Base-by-base conservation (phyloP, 2,113 vertebrate genomes). In the Eolophus roseicapilla region DNA sequence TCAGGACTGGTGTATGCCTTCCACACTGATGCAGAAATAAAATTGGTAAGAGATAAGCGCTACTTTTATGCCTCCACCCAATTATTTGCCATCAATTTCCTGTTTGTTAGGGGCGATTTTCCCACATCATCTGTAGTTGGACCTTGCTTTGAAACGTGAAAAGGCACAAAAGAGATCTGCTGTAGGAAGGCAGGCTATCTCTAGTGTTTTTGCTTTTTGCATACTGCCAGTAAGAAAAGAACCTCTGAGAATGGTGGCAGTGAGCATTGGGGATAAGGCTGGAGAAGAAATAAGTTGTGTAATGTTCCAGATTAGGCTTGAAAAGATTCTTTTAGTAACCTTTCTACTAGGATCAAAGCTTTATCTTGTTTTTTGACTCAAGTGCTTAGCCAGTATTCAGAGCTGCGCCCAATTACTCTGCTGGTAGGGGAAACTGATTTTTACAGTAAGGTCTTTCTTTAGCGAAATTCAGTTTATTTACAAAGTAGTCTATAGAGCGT, bases 241-340 rank as follows among this genome's bases (percentile, higher is more conserved):
- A 90, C 29, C 63, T 86, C 65, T 69, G 57, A 90, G 63, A 73
- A 87, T 0, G 0, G 39, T 74, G 70, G 50, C 57, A 87, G 57
- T 41, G 25, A 95, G 49, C 2, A 0, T 0, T 81, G 21, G 29
- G 57, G 19, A 64, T 85, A 92, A 84, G 25, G 17, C 64, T 93
- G 69, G 67, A 89, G 57, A 75, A 92, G 75, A 93, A 93, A 28
- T 69, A 65, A 73, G 47, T 73, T 92, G 29, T 87, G 57, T 62
- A 76, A 69, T 73, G 59, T 84, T 82, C 59, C 78, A 92, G 67
- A 82, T 80, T 37, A 69, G 52, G 28, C 62, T 82, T 94, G 59
- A 90, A 95, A 88, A 94, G 13, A 88, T 70, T 65, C 28, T 93
- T 95, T 85, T 70, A 86, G 71, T 44, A 90, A 88, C 43, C 46